Evolutionary conservation across 1,140 invertebrate species (phyloP).

Genomic region (Yoshiicerus persimilis): DNA sequence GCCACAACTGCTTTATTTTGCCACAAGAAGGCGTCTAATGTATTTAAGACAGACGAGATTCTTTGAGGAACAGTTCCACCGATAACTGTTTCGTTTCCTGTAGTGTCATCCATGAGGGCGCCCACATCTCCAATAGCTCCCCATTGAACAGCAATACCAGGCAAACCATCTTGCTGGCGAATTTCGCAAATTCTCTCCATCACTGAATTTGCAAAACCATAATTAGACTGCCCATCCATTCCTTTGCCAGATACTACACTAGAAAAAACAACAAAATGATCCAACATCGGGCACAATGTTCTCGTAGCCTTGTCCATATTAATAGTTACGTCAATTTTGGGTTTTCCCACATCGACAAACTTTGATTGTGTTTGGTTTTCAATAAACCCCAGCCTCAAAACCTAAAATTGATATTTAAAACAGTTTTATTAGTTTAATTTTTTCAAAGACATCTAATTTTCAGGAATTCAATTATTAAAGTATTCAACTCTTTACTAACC

Average conservation of each 20-base stretch:
- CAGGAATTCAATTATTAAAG: conserved; percentile 68
- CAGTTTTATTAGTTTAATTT: neutral
- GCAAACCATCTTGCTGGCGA: conserved; percentile 73
- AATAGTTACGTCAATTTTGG: conserved; percentile 68
- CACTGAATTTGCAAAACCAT: conserved; percentile 91
- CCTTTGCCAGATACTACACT: conserved; percentile 94
- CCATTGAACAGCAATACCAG: conserved; percentile 91
- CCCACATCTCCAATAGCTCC: conserved; percentile 95
- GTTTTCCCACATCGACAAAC: conserved; percentile 68
- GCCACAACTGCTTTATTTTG: conserved; percentile 81
- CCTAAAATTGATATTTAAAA: conserved; percentile 64
- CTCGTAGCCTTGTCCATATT: conserved; percentile 74
- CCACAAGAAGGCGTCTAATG: conserved; percentile 85
- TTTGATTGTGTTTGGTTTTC: conserved; percentile 82
- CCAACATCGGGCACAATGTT: conserved; percentile 71
- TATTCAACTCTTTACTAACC: conserved; percentile 64
- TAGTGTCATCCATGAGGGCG: conserved; percentile 81
- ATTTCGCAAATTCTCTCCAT: conserved; percentile 94
- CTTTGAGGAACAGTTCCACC: conserved; percentile 91
- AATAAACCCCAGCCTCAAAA: conserved; percentile 80
- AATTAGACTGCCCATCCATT: conserved; percentile 93
- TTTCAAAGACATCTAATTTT: conserved; percentile 30
- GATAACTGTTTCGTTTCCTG: conserved; percentile 76
- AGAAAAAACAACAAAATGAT: conserved; percentile 93
- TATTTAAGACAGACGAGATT: conserved; percentile 81